These are phyloP conservation scores for Luehdorfia chinensis DNA, from an alignment of 1,140 invertebrate species.

Conservation along the genomic window DNA sequence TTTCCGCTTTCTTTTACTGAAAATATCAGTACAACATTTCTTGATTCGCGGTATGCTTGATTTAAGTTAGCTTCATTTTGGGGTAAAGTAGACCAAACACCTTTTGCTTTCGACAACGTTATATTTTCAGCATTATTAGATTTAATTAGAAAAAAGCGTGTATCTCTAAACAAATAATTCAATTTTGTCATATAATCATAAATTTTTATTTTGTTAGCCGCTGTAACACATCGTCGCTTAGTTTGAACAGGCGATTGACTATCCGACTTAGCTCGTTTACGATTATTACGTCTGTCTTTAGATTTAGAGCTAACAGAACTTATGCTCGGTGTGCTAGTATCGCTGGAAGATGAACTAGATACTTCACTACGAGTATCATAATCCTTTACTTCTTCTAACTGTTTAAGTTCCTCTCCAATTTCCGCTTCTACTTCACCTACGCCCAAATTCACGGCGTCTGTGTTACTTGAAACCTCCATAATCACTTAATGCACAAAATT, in stretches of 20 bases:
- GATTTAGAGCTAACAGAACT: constrained; percentile 81
- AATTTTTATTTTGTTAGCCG: constrained; percentile 78
- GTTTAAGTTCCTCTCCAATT: constrained; percentile 84
- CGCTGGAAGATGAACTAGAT: constrained; percentile 82
- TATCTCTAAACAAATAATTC: constrained; percentile 96
- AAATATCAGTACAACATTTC: constrained; percentile 97
- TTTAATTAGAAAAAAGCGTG: constrained; percentile 98
- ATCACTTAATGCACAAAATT: constrained; percentile 26
- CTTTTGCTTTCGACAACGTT: constrained; percentile 94
- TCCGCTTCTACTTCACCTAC: constrained; percentile 84
- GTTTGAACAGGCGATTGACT: constrained; percentile 75
- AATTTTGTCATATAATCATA: constrained; percentile 93
- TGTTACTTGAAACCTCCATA: constrained; percentile 75
- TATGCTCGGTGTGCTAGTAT: constrained; percentile 84
- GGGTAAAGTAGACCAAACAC: constrained; percentile 98
- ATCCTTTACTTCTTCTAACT: constrained; percentile 80
- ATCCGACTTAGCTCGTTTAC: constrained; percentile 73
- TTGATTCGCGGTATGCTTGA: constrained; percentile 93
- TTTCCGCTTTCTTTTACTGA: constrained; percentile 98
- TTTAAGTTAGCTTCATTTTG: constrained; percentile 98
- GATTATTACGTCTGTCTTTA: constrained; percentile 75
- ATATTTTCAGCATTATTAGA: constrained; percentile 99
- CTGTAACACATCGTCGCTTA: constrained; percentile 73
- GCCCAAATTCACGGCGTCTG: constrained; percentile 83
- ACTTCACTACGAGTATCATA: constrained; percentile 89